These are phyloP conservation scores for Brotula barbata DNA, from an alignment of 2,797 vertebrate species.

Conservation along the genomic window DNA sequence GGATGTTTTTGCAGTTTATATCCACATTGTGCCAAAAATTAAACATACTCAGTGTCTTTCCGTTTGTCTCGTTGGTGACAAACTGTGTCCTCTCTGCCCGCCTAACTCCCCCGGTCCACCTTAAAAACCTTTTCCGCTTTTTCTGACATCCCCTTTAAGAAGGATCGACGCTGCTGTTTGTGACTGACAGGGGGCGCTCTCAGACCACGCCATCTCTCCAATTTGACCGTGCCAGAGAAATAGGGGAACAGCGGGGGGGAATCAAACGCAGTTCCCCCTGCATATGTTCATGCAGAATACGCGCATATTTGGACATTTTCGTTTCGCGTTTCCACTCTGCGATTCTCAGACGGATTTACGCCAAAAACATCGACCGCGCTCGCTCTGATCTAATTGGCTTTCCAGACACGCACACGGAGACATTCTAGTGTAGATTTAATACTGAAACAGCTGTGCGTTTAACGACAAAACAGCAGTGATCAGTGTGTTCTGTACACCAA, in stretches of 20 bases:
- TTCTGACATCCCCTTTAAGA: slow-evolving; percentile 80
- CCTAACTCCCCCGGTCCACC: slow-evolving; percentile 72
- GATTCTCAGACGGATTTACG: background rate
- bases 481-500: background rate
- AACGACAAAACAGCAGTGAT: background rate
- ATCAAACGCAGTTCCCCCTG: slow-evolving; percentile 56
- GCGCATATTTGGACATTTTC: slow-evolving; percentile 48
- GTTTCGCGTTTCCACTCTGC: slow-evolving; percentile 26
- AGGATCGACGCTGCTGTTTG: rapidly evolving
- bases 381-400: background rate
- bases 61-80: slow-evolving; percentile 19
- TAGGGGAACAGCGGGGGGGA: slow-evolving; percentile 46
- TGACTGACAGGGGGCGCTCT: slow-evolving; percentile 47
- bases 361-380: background rate
- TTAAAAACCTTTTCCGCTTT: slow-evolving; percentile 75
- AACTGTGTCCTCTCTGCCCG: background rate
- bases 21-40: background rate
- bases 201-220: slow-evolving; percentile 35
- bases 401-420: background rate
- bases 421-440: slow-evolving; percentile 12
- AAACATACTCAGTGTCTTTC: background rate
- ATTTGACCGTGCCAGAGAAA: background rate
- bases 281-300: slow-evolving; percentile 40
- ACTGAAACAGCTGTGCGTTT: background rate
- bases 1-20: background rate